phyloP scores from a whole-genome alignment of 2,888 invertebrate genomes.

The Chironomus tentans region DNA sequence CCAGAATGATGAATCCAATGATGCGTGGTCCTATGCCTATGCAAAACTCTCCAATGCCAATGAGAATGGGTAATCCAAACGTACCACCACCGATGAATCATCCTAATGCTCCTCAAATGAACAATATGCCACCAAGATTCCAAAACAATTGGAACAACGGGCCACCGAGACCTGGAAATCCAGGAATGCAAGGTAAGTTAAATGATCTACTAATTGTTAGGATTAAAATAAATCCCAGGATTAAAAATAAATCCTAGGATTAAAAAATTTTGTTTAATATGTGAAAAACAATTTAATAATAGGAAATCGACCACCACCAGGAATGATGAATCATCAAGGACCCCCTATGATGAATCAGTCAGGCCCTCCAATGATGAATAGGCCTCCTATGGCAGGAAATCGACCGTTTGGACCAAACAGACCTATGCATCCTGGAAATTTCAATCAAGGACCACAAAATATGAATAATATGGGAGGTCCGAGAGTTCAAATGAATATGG shows the following conservation, averaged over 20 bases:
- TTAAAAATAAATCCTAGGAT: too few species aligned
- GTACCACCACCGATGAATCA: conserved; percentile 52
- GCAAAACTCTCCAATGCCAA: conserved; percentile 42
- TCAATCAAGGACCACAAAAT: conserved; percentile 36
- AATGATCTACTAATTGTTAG: too few species aligned
- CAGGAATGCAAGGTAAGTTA: conserved; percentile 29
- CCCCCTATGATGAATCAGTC: conserved; percentile 42
- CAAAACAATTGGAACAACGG: conserved; percentile 42
- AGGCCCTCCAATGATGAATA: conserved; percentile 34
- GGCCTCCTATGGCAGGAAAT: conserved; percentile 40
- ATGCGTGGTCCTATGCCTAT: conserved; percentile 47
- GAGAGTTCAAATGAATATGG: conserved; percentile 35
- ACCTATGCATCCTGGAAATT: conserved; percentile 59
- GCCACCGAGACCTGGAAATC: conserved; percentile 43
- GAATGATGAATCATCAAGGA: conserved; percentile 37
- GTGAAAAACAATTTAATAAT: background rate
- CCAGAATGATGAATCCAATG: conserved; percentile 51
- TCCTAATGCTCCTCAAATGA: conserved; percentile 35
- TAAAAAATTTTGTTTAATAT: too few species aligned
- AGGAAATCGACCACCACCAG: conserved; percentile 46
- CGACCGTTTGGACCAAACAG: conserved; percentile 46
- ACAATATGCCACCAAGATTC: conserved; percentile 47
- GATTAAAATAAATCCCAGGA: too few species aligned
- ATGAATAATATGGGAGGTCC: background rate
- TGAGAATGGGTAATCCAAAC: conserved; percentile 36